A percentile compares a stretch with the other conserved stretches of the same genome.
Conservation (phyloP, 2,113 vertebrate species). For the Eptatretus burgeri region DNA sequence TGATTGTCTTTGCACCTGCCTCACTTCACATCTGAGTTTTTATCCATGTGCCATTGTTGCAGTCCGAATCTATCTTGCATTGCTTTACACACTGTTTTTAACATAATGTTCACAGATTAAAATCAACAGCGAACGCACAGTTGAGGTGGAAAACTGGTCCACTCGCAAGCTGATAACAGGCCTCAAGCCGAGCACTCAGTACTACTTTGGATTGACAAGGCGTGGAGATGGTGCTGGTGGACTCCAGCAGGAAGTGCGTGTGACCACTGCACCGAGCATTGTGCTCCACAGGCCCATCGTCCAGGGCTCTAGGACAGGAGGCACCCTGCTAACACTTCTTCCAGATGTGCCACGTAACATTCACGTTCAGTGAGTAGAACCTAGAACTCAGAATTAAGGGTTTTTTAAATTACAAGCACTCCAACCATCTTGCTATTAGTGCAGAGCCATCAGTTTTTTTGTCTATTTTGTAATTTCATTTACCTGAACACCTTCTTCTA, state of each 20-base stretch:
- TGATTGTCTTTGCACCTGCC: too few relatives aligned
- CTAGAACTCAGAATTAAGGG: too few relatives aligned
- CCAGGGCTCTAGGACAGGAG: conserved; percentile 58
- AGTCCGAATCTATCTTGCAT: neutral
- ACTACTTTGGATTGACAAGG: conserved; percentile 83
- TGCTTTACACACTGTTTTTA: neutral
- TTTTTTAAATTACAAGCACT: too few relatives aligned
- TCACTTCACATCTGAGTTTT: too few relatives aligned
- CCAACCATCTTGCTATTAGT: too few relatives aligned
- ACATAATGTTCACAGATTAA: conserved; percentile 33
- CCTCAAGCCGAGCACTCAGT: conserved; percentile 72
- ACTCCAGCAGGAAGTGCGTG: conserved; percentile 69
- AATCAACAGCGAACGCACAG: conserved; percentile 85
- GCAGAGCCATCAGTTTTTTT: too few relatives aligned
- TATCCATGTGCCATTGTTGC: too few relatives aligned
- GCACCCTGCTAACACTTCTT: conserved; percentile 73
- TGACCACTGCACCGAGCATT: conserved; percentile 67
- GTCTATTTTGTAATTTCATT: too few relatives aligned
- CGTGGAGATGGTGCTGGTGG: conserved; percentile 86
- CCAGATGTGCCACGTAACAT: conserved; percentile 14
- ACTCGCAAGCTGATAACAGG: conserved; percentile 84
- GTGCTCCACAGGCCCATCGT: conserved; percentile 62
- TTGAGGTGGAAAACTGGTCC: conserved; percentile 75
- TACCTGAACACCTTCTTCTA: too few relatives aligned
- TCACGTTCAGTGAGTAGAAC: too few relatives aligned